Conservation (phyloP, 2,113 vertebrate genomes). For the Excalfactoria chinensis region DNA sequence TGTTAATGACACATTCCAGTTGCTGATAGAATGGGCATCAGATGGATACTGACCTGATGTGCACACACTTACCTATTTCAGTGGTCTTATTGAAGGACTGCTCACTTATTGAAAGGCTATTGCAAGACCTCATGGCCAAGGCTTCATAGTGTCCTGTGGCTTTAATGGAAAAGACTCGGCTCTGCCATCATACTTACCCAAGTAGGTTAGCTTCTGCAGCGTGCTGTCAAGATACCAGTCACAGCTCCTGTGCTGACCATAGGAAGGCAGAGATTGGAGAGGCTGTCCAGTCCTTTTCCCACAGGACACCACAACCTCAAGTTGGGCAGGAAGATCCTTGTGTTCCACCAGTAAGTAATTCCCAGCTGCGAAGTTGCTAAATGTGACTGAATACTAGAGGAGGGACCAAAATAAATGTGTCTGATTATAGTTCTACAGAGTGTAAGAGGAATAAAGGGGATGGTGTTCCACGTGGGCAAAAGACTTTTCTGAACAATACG, state of each 20-base stretch:
- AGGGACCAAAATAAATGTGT: neutral
- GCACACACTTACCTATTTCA: neutral
- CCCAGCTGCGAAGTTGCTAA: constrained; percentile 70
- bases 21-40: neutral
- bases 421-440: neutral
- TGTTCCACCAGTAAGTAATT: constrained; percentile 75
- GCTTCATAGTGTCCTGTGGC: neutral
- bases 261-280: constrained; percentile 23
- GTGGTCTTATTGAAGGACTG: neutral
- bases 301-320: constrained; percentile 66
- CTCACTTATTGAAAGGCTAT: neutral
- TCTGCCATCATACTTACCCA: constrained; percentile 71
- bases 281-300: constrained; percentile 54
- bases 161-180: neutral
- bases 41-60: neutral
- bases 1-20: neutral
- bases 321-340: constrained; percentile 6
- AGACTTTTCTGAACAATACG: neutral
- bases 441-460: neutral
- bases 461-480: neutral
- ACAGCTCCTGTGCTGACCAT: constrained; percentile 48
- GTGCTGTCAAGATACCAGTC: constrained; percentile 75
- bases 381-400: constrained; percentile 75
- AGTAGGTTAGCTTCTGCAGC: constrained; percentile 65
- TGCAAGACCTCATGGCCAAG: neutral